Evolutionary conservation across 2,888 invertebrate genomes (phyloP).

Genomic region (Aproaerema taeniolella): DNA sequence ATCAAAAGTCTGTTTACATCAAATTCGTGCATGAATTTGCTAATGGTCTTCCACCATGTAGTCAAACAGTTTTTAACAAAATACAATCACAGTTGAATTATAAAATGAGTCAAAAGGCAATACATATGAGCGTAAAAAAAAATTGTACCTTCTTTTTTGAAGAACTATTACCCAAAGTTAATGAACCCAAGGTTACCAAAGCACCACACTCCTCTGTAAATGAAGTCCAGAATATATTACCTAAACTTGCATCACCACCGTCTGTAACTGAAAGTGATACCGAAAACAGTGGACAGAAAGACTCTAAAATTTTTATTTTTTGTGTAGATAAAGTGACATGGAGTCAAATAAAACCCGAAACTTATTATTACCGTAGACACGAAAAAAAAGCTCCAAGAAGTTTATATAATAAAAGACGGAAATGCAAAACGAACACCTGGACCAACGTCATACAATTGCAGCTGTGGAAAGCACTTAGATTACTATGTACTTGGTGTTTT

Average conservation of each 20-base stretch:
- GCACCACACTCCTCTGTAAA: too few species aligned
- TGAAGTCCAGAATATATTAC: too few species aligned
- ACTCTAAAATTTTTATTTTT: background rate
- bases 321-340: background rate
- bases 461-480: constrained; percentile 15
- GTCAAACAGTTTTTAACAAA: background rate
- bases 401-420: background rate
- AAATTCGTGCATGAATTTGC: constrained; percentile 1
- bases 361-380: background rate
- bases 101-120: background rate
- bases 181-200: background rate
- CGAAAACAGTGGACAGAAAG: too few species aligned
- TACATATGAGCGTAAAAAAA: background rate
- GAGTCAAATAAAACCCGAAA: background rate
- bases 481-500: constrained; percentile 16
- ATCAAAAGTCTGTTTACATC: constrained; percentile 10
- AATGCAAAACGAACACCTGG: constrained; percentile 6
- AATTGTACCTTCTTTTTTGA: background rate
- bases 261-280: too few species aligned
- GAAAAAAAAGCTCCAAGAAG: background rate
- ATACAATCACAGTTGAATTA: background rate
- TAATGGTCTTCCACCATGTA: background rate
- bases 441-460: constrained; percentile 15
- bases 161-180: too few species aligned
- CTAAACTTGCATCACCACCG: too few species aligned